A percentile compares a stretch with the other conserved stretches of the same genome.
Conservation (phyloP, 2,113 vertebrate species). For the Phaethornis superciliosus region DNA sequence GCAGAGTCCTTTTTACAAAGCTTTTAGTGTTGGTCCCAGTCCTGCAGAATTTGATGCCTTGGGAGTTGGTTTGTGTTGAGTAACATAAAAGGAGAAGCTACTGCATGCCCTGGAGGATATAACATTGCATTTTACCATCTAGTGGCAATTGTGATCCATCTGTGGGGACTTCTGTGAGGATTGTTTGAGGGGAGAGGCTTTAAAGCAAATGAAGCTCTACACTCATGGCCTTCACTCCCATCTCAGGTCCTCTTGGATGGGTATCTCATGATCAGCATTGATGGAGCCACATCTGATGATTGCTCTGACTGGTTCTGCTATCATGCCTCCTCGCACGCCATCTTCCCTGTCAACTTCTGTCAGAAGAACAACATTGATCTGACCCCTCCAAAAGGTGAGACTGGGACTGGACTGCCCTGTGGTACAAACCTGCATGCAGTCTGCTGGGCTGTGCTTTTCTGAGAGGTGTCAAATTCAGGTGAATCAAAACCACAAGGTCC, state of each 20-base stretch:
- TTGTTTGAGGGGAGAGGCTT: not conserved
- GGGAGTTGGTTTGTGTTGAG: not conserved
- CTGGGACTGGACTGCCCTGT: not conserved
- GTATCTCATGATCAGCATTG: constrained; percentile 93
- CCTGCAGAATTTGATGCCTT: not conserved
- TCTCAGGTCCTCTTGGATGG: constrained; percentile 89
- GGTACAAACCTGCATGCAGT: not conserved
- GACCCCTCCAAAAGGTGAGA: constrained; percentile 85
- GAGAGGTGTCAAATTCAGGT: not conserved
- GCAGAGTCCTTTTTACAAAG: not conserved
- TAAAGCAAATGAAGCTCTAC: not conserved
- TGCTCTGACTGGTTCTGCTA: constrained; percentile 94
- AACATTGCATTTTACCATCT: not conserved
- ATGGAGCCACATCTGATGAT: constrained; percentile 79
- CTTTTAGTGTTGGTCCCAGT: not conserved
- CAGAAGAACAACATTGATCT: constrained; percentile 86
- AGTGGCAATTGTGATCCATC: not conserved
- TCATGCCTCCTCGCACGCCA: constrained; percentile 90
- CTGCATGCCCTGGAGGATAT: not conserved
- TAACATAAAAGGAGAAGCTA: not conserved
- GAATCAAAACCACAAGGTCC: not conserved
- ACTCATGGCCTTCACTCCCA: not conserved
- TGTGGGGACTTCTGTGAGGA: not conserved
- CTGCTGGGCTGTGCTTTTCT: not conserved
- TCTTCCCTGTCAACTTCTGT: constrained; percentile 90